These are phyloP conservation scores for Sebastes schlegelii DNA, from an alignment of 2,113 vertebrate species.

Conservation along the genomic window DNA sequence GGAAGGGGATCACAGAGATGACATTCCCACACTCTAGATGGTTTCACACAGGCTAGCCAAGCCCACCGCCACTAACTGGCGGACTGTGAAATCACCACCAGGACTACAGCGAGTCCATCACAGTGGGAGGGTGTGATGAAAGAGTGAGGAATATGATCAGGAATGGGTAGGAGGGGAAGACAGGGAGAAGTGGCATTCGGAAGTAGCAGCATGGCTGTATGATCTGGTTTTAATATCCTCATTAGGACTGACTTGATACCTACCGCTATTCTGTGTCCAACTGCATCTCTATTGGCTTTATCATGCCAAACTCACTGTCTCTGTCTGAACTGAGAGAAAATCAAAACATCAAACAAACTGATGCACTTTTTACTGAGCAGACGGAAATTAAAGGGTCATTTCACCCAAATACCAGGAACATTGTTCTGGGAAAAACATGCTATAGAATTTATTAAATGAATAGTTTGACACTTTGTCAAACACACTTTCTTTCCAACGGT, in stretches of 20 bases:
- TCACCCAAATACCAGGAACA: not conserved
- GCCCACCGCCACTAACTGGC: constrained; percentile 56
- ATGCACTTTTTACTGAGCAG: not conserved
- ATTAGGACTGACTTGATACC: constrained; percentile 58
- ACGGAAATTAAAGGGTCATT: not conserved
- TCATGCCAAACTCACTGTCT: constrained; percentile 9
- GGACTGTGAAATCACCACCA: constrained; percentile 71
- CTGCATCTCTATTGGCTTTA: constrained; percentile 30
- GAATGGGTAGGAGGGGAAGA: constrained; percentile 16
- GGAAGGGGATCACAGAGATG: constrained; percentile 74
- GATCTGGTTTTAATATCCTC: constrained; percentile 56
- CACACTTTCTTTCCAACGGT: not conserved
- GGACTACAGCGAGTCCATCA: constrained; percentile 53
- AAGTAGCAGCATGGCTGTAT: constrained; percentile 38
- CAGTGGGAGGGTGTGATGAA: constrained; percentile 55
- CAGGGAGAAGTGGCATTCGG: constrained; percentile 32
- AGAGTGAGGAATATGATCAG: constrained; percentile 42
- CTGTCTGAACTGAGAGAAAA: not conserved
- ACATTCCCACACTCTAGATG: constrained; percentile 74
- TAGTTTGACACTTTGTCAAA: not conserved
- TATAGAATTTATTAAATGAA: not conserved
- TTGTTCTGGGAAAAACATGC: not conserved
- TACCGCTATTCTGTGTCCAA: constrained; percentile 32
- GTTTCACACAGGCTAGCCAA: constrained; percentile 57
- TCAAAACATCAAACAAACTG: constrained; percentile 17